Percentiles rank a stretch among this genome's conserved stretches.
These are phyloP conservation scores for Drosophila equinoxialis DNA, from an alignment of 1,140 invertebrate species.

Conservation along the genomic window DNA sequence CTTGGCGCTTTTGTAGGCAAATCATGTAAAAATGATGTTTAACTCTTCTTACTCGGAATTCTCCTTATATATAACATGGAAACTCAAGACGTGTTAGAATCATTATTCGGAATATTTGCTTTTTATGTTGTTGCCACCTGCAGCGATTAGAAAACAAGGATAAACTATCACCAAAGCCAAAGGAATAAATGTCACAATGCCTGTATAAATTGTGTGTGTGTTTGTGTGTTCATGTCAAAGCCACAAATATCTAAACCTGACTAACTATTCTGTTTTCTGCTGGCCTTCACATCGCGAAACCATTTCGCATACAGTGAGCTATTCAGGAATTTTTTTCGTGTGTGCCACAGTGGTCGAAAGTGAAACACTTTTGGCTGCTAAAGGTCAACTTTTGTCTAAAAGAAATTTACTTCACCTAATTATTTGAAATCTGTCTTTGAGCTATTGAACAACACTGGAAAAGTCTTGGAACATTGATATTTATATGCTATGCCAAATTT, in stretches of 20 bases:
- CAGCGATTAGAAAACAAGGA: constrained; percentile 28
- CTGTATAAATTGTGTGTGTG: constrained; percentile 2
- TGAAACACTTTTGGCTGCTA: no score
- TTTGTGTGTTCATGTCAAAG: constrained; percentile 35
- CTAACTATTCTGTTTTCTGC: constrained; percentile 56
- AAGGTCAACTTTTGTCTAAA: no score
- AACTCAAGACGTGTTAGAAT: background rate
- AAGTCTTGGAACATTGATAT: no score
- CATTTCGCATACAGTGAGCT: constrained; percentile 14
- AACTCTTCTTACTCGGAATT: background rate
- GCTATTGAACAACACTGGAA: no score
- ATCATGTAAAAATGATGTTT: background rate
- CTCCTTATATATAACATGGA: background rate
- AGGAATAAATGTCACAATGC: constrained; percentile 22
- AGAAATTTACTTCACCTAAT: no score
- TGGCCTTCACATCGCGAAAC: constrained; percentile 32
- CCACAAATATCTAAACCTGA: constrained; percentile 56
- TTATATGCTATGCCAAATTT: no score
- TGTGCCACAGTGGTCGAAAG: constrained; percentile 1
- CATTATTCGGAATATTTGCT: background rate
- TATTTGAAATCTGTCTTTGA: no score
- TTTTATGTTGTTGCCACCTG: constrained; percentile 10
- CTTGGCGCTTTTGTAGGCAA: background rate
- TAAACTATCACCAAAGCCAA: constrained; percentile 37
- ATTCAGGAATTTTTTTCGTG: background rate